Evolutionary conservation across 1,140 invertebrate species (phyloP), one percentile per base, ranked within the genome.

Genomic region (Aporrectodea caliginosa): DNA sequence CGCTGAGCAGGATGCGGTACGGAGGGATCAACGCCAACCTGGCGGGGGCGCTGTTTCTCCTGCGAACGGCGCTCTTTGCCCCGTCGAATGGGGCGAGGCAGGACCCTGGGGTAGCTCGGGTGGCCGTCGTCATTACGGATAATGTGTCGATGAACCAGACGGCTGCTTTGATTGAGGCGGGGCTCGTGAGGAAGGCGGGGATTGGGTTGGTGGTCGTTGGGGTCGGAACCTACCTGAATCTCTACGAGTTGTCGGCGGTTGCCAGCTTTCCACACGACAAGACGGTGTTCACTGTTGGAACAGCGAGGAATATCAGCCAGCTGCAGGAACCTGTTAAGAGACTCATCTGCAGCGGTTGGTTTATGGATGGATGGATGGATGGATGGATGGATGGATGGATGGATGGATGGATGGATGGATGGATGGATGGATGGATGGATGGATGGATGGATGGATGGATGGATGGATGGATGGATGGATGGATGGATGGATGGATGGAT

Each of bases 191-290:
- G 80, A 70, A 76, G n/a, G 73, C 71, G 12, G 83, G 83, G 32
- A 80, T 83, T n/a, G 74, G 76, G 32, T 33, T 85, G n/a, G 80
- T 83, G 70, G 80, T 80, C 34, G 71, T 83, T 2, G 82, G 80
- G 32, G 73, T 82, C 30, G 82, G 78, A 32, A 82, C 77, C 30
- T 79, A 71, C 35, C 73, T 81, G 2, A 80, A 82, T 16, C 73
- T 77, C 30, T 76, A 75, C n/a, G 84, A 85, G 69, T 73, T 85
- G 1, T 58, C 83, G 27, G 32, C 34, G 43, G 80, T 86, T 30
- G 83, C 82, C 12, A 83, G 82, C 71, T 78, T 81, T 14, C 85
- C 85, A 16, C 73, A 32, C 29, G 33, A 2, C 6, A 78, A 78
- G 76, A 78, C 79, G 71, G 74, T 69, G 72, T 32, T 77, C n/a